These are phyloP conservation scores for Acrossocheilus wenchowensis DNA, from an alignment of 2,797 vertebrate species.

Conservation along the genomic window DNA sequence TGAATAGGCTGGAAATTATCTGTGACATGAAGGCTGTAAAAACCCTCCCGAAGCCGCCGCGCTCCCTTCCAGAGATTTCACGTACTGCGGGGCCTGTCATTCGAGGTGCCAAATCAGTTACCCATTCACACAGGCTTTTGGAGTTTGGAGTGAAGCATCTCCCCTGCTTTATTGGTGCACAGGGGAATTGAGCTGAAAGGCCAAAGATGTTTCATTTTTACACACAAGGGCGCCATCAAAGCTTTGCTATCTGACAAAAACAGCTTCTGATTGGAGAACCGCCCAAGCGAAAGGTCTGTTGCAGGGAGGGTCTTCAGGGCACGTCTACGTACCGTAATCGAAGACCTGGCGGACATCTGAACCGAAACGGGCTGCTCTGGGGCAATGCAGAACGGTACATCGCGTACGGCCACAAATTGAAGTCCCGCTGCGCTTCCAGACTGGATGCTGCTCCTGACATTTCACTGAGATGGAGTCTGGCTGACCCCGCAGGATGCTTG, in stretches of 20 bases:
- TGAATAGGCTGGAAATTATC: constrained; percentile 61
- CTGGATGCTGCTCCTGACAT: constrained; percentile 56
- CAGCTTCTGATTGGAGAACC: constrained; percentile 2
- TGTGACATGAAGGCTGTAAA: constrained; percentile 57
- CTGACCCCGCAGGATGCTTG: constrained; percentile 52
- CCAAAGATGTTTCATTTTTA: constrained; percentile 52
- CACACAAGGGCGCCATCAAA: constrained; percentile 40
- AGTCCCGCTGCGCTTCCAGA: not conserved
- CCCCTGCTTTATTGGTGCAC: constrained; percentile 52
- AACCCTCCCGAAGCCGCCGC: constrained; percentile 22
- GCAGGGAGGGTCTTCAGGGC: not conserved
- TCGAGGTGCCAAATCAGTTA: constrained; percentile 35
- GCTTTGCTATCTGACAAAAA: not conserved
- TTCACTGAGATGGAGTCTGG: constrained; percentile 55
- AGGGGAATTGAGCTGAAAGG: constrained; percentile 52
- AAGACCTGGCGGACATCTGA: constrained; percentile 24
- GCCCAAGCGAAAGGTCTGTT: constrained; percentile 6
- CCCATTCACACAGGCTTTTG: not conserved
- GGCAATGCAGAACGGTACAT: constrained; percentile 18
- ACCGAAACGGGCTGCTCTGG: not conserved
- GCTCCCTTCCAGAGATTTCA: constrained; percentile 47
- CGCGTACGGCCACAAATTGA: constrained; percentile 32
- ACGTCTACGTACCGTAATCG: not conserved
- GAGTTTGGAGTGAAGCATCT: constrained; percentile 14
- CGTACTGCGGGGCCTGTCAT: constrained; percentile 54